Evolutionary conservation across 2,888 invertebrate species (phyloP), one percentile per base, ranked within the genome.

Genomic region (Parnassius orleans): DNA sequence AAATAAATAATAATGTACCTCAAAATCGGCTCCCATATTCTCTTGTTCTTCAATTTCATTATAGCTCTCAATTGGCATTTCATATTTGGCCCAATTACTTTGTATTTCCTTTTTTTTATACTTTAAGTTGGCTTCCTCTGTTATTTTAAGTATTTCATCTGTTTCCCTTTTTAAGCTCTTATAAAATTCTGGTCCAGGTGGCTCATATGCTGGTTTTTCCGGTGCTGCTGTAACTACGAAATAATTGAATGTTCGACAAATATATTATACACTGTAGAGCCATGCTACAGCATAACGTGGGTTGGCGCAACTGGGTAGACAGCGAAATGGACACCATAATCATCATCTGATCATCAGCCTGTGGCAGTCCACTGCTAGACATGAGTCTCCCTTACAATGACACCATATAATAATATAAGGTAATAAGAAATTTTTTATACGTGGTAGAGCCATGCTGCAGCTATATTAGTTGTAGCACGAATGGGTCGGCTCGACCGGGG

Each of bases 71-170:
- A 90, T 83, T 0, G 90, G 90, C 78, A 91, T 79, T 69, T 92
- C 92, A 84, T 90, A 91, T 66, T 91, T 91, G 3, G 85, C 77
- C 92, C 92, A 92, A 66, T 92, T 92, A 65, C 90, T 92, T 72
- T 86, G 83, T 47, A 92, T 91, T 69, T 91, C 91, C 64, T 92
- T 90, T 69, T 91, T 92, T 62, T 84, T 87, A 61, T 92, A 92
- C 70, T 92, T 92, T 0, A 79, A 67, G 64, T 80, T 86, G 43
- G 83, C 87, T 68, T 87, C 86, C 68, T 91, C 88, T 9, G 86
- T 87, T 58, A 91, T 92, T 73, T 89, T 90, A 0, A 91, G 75
- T 33, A 91, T 87, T 60, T 90, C 90, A 72, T 90, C 90, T 0
- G 89, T 90, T 73, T 89, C 90, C 43, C 86, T 76, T 70, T 90